Conservation (phyloP, 2,888 invertebrate species). For the Bembecia ichneumoniformis region DNA sequence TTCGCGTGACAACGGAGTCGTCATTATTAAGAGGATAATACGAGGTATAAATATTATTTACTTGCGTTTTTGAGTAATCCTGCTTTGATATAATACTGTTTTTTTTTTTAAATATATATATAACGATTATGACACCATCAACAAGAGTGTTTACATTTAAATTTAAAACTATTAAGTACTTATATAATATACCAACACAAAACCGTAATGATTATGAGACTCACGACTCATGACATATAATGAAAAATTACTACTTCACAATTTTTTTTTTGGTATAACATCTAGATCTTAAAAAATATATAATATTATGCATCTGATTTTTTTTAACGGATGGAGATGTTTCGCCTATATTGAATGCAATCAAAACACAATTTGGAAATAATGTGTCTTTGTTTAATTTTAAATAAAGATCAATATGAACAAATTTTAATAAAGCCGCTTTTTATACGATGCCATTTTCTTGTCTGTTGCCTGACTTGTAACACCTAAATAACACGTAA, state of each 20-base stretch:
- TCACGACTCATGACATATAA: constrained; percentile 23
- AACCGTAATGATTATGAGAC: constrained; percentile 41
- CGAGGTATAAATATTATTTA: background rate
- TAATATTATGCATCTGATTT: background rate
- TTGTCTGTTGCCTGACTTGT: too few species aligned
- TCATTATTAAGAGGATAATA: too few species aligned
- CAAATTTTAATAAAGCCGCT: background rate
- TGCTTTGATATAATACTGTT: background rate
- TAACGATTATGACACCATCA: constrained; percentile 18
- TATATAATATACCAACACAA: constrained; percentile 28
- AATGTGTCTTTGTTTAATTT: too few species aligned
- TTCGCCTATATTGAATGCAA: too few species aligned
- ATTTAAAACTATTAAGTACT: constrained; percentile 20
- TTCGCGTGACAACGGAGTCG: too few species aligned
- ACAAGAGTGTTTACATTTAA: constrained; percentile 29
- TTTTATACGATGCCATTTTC: background rate
- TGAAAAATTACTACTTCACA: constrained; percentile 11
- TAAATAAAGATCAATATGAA: background rate
- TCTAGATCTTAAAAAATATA: constrained; percentile 1
- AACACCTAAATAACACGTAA: too few species aligned
- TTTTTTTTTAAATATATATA: background rate
- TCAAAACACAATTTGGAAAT: too few species aligned
- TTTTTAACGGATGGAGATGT: background rate
- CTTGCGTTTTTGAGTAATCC: background rate
- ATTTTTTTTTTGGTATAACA: constrained; percentile 8